phyloP scores from a whole-genome alignment of 30 jellyfish, hydroid and myxozoan species.

The Thelohanellus kitauei region DNA sequence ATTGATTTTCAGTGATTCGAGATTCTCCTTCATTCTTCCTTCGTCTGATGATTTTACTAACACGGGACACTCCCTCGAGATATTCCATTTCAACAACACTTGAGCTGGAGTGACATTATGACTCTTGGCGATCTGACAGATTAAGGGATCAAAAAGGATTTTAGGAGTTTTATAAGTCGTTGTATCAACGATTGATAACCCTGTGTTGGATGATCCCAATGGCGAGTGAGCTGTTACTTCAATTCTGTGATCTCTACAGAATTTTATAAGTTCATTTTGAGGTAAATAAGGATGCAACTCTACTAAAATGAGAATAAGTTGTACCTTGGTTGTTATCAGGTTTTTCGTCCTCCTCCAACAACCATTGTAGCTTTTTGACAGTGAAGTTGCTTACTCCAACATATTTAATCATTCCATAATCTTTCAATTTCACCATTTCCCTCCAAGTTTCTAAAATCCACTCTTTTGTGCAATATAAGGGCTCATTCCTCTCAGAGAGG shows the following conservation, averaged over 20 bases:
- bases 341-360: too few relatives aligned
- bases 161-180: conserved; percentile 12
- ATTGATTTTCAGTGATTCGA: conserved; percentile 8
- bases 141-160: conserved; percentile 23
- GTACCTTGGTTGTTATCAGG: too few relatives aligned
- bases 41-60: conserved; percentile 37
- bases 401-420: too few relatives aligned
- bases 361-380: too few relatives aligned
- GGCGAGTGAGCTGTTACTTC: conserved; percentile 36
- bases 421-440: too few relatives aligned
- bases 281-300: conserved; percentile 76
- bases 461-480: too few relatives aligned
- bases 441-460: too few relatives aligned
- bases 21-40: conserved; percentile 24
- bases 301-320: too few relatives aligned
- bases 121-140: conserved; percentile 20
- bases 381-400: too few relatives aligned
- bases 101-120: conserved; percentile 38
- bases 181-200: conserved; percentile 8
- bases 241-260: conserved; percentile 26
- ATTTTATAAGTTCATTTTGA: conserved; percentile 19
- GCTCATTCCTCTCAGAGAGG: too few relatives aligned
- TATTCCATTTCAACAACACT: conserved; percentile 36
- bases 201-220: conserved; percentile 39
- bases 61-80: conserved; percentile 35